phyloP scores from a whole-genome alignment of 1,140 invertebrate species.

The Cyclina sinensis region DNA sequence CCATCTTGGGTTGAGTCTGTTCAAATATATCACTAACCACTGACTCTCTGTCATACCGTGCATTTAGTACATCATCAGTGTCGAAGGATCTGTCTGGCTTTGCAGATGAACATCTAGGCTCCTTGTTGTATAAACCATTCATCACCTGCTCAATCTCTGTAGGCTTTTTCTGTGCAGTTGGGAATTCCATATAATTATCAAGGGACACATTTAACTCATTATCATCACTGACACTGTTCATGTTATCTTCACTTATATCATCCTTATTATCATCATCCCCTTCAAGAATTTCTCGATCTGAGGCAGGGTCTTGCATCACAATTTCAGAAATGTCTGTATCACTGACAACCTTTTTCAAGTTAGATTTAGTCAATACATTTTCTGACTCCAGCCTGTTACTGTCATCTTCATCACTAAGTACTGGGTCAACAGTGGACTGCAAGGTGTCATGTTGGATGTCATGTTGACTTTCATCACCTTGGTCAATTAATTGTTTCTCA shows the following conservation, averaged over 20 bases:
- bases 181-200: constrained; percentile 64
- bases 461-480: not conserved
- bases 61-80: constrained; percentile 29
- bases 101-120: not conserved
- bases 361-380: constrained; percentile 22
- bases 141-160: not conserved
- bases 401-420: constrained; percentile 65
- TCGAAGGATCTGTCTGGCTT: not conserved
- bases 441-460: constrained; percentile 32
- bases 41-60: constrained; percentile 19
- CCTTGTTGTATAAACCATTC: not conserved
- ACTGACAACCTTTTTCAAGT: constrained; percentile 54
- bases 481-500: constrained; percentile 8
- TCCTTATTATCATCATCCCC: constrained; percentile 16
- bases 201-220: constrained; percentile 58
- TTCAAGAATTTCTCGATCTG: constrained; percentile 35
- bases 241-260: constrained; percentile 4
- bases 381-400: constrained; percentile 18
- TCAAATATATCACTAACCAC: constrained; percentile 62
- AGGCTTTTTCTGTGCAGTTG: not conserved
- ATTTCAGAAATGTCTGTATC: constrained; percentile 50
- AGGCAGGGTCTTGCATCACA: not conserved
- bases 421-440: constrained; percentile 33
- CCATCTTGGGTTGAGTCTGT: not conserved
- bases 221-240: constrained; percentile 62